Evolutionary conservation across 1,140 invertebrate species (phyloP), one percentile per base, ranked within the genome.

Genomic region (Ostrea edulis): DNA sequence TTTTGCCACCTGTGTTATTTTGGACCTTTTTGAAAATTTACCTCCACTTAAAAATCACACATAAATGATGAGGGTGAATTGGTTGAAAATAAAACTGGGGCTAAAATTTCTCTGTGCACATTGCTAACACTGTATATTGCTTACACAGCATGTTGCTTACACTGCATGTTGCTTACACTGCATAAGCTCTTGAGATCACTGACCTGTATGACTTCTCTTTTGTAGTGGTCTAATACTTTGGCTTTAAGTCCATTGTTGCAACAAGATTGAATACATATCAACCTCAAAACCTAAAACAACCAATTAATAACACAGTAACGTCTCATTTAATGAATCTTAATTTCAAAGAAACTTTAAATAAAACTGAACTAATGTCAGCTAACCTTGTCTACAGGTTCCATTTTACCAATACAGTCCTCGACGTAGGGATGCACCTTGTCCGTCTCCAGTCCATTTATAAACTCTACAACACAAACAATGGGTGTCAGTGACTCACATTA

Each of bases 141-240:
- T 44, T 44, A 44, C 35, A 44, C 35, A 2, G 35, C n/a, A n/a
- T 44, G 35, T 44, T 44, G 35, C 35, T 44, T 5, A 44, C 2
- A 44, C 35, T 44, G 1, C 35, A 44, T 44, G 35, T 44, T 44
- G 35, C 35, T 44, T 44, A 44, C 35, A 44, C 35, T 44, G 35
- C 35, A 44, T 44, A 44, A 44, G n/a, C n/a, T n/a, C 5, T 51
- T 53, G 20, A 44, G 8, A 53, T 2, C 7, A 84, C 22, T n/a
- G 88, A 95, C 95, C 93, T 95, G 95, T 85, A 96, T 89, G 54
- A 99, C 96, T 95, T 99, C 98, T 89, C 97, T 95, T 94, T 98
- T 98, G 94, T 99, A 99, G 94, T 97, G 97, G 92, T 99, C 98
- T 29, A 99, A 93, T 5, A 97, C 95, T 95, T 99, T 99, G 29